phyloP scores from a whole-genome alignment of 2,888 invertebrate genomes.

The Macrophya annulata region DNA sequence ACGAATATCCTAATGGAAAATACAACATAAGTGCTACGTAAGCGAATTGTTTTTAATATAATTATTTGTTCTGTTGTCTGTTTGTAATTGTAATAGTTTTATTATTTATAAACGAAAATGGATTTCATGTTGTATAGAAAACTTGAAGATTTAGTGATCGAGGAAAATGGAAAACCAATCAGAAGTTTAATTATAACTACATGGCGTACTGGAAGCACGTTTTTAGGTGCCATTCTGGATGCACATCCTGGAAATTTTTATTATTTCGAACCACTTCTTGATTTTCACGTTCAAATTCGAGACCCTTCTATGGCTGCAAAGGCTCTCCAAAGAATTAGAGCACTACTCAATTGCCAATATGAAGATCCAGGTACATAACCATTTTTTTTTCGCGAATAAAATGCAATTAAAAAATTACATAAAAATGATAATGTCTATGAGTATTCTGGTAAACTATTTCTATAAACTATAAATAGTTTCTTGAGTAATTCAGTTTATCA shows the following conservation, averaged over 20 bases:
- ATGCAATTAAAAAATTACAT: too few species aligned
- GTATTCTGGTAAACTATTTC: too few species aligned
- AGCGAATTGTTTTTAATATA: slow-evolving; percentile 63
- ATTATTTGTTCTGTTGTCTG: not conserved
- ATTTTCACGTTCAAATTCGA: slow-evolving; percentile 90
- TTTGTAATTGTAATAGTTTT: too few species aligned
- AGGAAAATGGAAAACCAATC: slow-evolving; percentile 87
- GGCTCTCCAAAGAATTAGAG: slow-evolving; percentile 86
- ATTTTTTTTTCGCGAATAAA: too few species aligned
- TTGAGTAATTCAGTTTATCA: too few species aligned
- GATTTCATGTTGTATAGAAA: slow-evolving; percentile 76
- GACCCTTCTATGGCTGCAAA: slow-evolving; percentile 86
- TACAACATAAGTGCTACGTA: slow-evolving; percentile 81
- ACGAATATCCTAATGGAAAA: slow-evolving; percentile 83
- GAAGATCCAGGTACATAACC: slow-evolving; percentile 75
- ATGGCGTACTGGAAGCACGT: slow-evolving; percentile 96
- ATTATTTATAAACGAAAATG: not conserved
- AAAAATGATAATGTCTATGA: too few species aligned
- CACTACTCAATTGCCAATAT: slow-evolving; percentile 90
- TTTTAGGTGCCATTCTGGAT: slow-evolving; percentile 92
- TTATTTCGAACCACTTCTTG: slow-evolving; percentile 93
- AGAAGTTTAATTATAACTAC: slow-evolving; percentile 91
- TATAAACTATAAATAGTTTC: too few species aligned
- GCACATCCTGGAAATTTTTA: slow-evolving; percentile 93
- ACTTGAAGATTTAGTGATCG: slow-evolving; percentile 86